These are phyloP conservation scores for Operophtera brumata DNA, from an alignment of 2,888 invertebrate genomes.

Conservation along the genomic window DNA sequence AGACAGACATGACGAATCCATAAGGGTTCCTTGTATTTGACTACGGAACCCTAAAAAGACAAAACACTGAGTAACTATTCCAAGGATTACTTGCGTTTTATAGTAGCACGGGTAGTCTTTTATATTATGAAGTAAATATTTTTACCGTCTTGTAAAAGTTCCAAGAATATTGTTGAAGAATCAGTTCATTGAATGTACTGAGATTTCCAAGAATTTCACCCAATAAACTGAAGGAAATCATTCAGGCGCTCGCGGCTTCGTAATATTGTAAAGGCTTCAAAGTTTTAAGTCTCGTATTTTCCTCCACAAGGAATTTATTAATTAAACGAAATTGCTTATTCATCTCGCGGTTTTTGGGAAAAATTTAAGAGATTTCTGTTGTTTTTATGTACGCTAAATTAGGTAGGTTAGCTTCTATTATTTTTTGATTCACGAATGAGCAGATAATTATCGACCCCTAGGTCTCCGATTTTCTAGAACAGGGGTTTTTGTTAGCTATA, in stretches of 20 bases:
- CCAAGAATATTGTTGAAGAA: neutral
- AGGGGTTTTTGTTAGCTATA: too few relatives aligned
- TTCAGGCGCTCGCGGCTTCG: slow-evolving; percentile 12
- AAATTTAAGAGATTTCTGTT: slow-evolving; percentile 10
- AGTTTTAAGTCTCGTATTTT: slow-evolving; percentile 26
- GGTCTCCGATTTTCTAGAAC: too few relatives aligned
- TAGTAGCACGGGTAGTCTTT: too few relatives aligned
- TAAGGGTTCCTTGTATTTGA: too few relatives aligned
- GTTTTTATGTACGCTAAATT: neutral
- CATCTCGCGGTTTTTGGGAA: slow-evolving; percentile 19
- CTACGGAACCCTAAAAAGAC: too few relatives aligned
- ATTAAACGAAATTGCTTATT: slow-evolving; percentile 32
- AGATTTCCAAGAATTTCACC: slow-evolving; percentile 11
- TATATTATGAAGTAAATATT: too few relatives aligned
- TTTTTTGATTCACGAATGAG: too few relatives aligned
- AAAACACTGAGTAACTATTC: too few relatives aligned
- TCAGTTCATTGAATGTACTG: slow-evolving; percentile 13
- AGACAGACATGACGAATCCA: too few relatives aligned
- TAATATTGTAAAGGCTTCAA: slow-evolving; percentile 28
- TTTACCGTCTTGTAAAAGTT: too few relatives aligned
- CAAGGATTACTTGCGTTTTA: too few relatives aligned
- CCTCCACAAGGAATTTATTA: slow-evolving; percentile 28
- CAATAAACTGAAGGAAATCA: slow-evolving; percentile 20
- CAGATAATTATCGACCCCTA: too few relatives aligned
- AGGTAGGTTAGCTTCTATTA: neutral